These are phyloP conservation scores for Allobates femoralis DNA, from an alignment of 2,797 vertebrate genomes.

Conservation along the genomic window DNA sequence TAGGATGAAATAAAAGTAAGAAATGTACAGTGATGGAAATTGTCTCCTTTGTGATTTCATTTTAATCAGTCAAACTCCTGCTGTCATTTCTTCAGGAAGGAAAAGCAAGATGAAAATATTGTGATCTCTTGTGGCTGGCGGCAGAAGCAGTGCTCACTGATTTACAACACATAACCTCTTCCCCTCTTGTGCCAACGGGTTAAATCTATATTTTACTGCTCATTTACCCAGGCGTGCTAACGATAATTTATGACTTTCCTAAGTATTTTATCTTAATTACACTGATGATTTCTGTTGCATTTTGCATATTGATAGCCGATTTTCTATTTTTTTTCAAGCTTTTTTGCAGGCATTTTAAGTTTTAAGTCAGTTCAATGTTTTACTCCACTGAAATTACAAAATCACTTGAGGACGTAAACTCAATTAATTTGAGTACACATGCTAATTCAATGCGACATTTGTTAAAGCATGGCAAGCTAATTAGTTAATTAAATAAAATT, in stretches of 20 bases:
- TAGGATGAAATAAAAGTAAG: slow-evolving; percentile 2
- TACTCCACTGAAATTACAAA: slow-evolving; percentile 54
- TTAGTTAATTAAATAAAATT: slow-evolving; percentile 61
- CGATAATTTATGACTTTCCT: slow-evolving; percentile 56
- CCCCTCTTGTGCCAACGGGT: slow-evolving; percentile 20
- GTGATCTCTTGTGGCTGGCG: slow-evolving; percentile 19
- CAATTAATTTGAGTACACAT: slow-evolving; percentile 60
- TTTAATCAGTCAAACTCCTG: slow-evolving; percentile 56
- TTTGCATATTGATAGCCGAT: slow-evolving; percentile 59
- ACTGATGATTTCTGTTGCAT: slow-evolving; percentile 50
- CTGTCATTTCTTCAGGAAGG: slow-evolving; percentile 19
- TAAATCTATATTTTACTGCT: slow-evolving; percentile 57
- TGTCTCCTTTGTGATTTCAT: slow-evolving; percentile 51
- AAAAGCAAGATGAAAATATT: slow-evolving; percentile 51
- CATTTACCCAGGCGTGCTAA: slow-evolving; percentile 30
- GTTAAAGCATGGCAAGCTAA: slow-evolving; percentile 51
- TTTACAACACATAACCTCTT: slow-evolving; percentile 28
- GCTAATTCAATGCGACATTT: slow-evolving; percentile 60
- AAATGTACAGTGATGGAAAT: slow-evolving; percentile 44
- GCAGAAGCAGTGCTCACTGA: slow-evolving; percentile 29
- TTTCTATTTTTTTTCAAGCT: not conserved
- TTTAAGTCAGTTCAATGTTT: slow-evolving; percentile 56
- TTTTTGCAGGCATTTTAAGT: slow-evolving; percentile 46
- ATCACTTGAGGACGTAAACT: slow-evolving; percentile 61
- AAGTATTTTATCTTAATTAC: slow-evolving; percentile 62